Conservation (phyloP, 2,888 invertebrate genomes). For the Epinotia nisella region DNA sequence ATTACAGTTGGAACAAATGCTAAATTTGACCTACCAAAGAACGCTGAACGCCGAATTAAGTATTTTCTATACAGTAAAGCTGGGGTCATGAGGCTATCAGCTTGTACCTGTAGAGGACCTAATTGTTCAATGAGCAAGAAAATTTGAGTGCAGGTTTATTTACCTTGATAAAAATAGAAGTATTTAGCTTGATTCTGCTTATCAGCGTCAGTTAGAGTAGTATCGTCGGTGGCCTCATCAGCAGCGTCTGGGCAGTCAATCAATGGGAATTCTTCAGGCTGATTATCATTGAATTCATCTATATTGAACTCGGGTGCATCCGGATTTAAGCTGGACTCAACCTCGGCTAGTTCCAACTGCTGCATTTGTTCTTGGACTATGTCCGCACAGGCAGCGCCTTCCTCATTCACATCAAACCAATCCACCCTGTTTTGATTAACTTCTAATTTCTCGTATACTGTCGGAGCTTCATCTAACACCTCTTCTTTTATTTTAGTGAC, state of each 20-base stretch:
- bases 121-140: neutral
- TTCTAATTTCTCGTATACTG: constrained; percentile 67
- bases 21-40: neutral
- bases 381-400: constrained; percentile 70
- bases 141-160: neutral
- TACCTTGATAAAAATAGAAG: constrained; percentile 94
- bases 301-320: constrained; percentile 67
- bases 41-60: neutral
- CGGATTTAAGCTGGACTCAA: constrained; percentile 69
- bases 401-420: constrained; percentile 76
- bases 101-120: neutral
- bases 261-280: constrained; percentile 65
- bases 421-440: constrained; percentile 68
- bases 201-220: constrained; percentile 65
- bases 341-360: constrained; percentile 54
- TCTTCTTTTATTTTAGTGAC: constrained; percentile 53
- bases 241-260: constrained; percentile 56
- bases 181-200: constrained; percentile 83
- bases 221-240: constrained; percentile 56
- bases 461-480: constrained; percentile 54
- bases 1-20: neutral
- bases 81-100: no score
- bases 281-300: constrained; percentile 56
- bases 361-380: constrained; percentile 62
- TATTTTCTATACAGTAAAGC: no score